Evolutionary conservation across 2,888 invertebrate species (phyloP).

Genomic region (Phortica magna): DNA sequence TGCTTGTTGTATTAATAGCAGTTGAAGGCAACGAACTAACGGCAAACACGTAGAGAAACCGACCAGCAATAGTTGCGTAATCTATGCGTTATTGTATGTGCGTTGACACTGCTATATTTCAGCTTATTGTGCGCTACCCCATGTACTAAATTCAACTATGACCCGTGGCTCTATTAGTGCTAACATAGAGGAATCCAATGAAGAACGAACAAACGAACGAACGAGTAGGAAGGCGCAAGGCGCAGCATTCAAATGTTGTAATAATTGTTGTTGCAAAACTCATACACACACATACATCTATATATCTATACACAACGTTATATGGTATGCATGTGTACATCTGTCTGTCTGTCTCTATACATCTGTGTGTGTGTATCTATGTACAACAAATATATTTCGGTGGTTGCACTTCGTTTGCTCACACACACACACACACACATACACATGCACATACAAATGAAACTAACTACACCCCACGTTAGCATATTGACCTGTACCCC

Average conservation of each 20-base stretch:
- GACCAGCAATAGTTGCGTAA: slow-evolving; percentile 30
- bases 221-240: neutral
- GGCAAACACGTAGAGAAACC: neutral
- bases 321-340: slow-evolving; percentile 6
- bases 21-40: too few species aligned
- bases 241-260: slow-evolving; percentile 4
- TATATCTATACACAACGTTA: neutral
- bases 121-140: neutral
- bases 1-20: neutral
- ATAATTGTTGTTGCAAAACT: slow-evolving; percentile 1
- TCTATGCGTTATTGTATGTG: slow-evolving; percentile 28
- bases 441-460: neutral
- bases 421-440: neutral
- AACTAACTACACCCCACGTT: slow-evolving; percentile 12
- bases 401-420: slow-evolving; percentile 23
- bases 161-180: slow-evolving; percentile 18
- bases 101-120: neutral
- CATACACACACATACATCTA: slow-evolving; percentile 19
- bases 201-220: neutral
- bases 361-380: neutral
- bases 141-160: slow-evolving; percentile 29
- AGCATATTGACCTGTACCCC: neutral
- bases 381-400: slow-evolving; percentile 26
- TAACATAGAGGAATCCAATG: neutral
- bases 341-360: neutral